Evolutionary conservation across 2,797 vertebrate species (phyloP), one percentile per base, ranked within the genome.

Genomic region (Thunnus albacares): DNA sequence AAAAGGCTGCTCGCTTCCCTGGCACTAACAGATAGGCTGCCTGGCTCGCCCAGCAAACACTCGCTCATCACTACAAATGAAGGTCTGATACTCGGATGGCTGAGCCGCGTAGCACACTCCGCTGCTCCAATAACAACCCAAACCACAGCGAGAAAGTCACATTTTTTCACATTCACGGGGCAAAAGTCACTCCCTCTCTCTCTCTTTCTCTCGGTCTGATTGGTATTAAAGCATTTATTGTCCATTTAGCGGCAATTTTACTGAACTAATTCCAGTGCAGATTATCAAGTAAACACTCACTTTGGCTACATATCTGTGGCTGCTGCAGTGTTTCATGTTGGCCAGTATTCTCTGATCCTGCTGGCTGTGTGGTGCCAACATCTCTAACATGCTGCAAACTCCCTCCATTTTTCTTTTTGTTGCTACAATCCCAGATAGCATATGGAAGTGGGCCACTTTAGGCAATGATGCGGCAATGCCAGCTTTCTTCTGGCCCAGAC

Each of bases 1-100:
- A 89, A 83, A 91, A 77, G 71, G 57, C 75, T 33, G 78, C 76
- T 79, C 33, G 72, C 84, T 62, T 77, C 65, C 22, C 71, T 83
- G 89, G 71, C 84, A 70, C 81, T 56, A 78, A 81, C 77, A 75
- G 64, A 87, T 26, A 67, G 65, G 51, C 74, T 1, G 84, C 69
- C 60, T 12, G 56, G 26, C 77, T 83, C 59, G 30, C 72, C 18
- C 61, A 6, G 30, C 64, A 60, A 77, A 75, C 76, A 35, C 60
- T 56, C 57, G 64, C 75, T 83, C 82, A 65, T 82, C 75, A 47
- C 70, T 33, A 1, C 78, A 53, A 65, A 68, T 4, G 24, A 74
- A 78, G 59, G 59, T 55, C 71, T 22, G 53, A 74, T 51, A 10
- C 74, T 80, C 47, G 35, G 57, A 71, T 22, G 77, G 79, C 79